These are phyloP conservation scores for Poecilus cupreus DNA, from an alignment of 2,888 invertebrate species.

Conservation along the genomic window DNA sequence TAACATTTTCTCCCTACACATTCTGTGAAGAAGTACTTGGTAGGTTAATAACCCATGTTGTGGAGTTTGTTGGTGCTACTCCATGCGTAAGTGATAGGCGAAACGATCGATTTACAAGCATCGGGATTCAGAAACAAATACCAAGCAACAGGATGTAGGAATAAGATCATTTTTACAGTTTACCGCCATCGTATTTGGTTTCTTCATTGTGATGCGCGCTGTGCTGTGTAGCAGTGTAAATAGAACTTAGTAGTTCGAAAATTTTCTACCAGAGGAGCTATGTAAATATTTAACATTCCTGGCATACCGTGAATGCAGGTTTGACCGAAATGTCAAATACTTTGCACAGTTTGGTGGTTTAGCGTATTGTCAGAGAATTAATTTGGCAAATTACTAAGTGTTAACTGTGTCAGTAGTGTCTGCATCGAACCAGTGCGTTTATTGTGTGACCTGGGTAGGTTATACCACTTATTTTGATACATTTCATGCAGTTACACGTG, in stretches of 20 bases:
- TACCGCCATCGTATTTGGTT: not conserved
- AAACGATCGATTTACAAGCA: no score
- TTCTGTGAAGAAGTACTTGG: no score
- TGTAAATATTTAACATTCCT: constrained; percentile 82
- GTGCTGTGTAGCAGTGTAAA: constrained; percentile 24
- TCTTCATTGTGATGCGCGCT: not conserved
- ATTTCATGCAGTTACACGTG: constrained; percentile 54
- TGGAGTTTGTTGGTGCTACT: no score
- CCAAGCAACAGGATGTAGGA: no score
- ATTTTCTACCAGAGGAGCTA: constrained; percentile 78
- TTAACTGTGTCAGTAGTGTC: constrained; percentile 27
- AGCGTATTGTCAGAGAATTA: constrained; percentile 68
- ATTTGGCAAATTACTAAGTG: constrained; percentile 60
- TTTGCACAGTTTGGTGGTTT: constrained; percentile 72
- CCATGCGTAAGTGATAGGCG: no score
- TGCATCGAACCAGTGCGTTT: not conserved
- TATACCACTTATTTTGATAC: constrained; percentile 50
- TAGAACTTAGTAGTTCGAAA: constrained; percentile 69
- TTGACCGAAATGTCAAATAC: constrained; percentile 84
- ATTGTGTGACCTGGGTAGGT: constrained; percentile 34
- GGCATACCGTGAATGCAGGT: constrained; percentile 78
- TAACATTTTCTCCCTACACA: no score
- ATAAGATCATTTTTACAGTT: no score
- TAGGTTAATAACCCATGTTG: no score
- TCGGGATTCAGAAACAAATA: no score